Percentiles rank a stretch among this genome's conserved stretches.
phyloP scores from a whole-genome alignment of 2,113 vertebrate genomes.

The Callipepla californica region DNA sequence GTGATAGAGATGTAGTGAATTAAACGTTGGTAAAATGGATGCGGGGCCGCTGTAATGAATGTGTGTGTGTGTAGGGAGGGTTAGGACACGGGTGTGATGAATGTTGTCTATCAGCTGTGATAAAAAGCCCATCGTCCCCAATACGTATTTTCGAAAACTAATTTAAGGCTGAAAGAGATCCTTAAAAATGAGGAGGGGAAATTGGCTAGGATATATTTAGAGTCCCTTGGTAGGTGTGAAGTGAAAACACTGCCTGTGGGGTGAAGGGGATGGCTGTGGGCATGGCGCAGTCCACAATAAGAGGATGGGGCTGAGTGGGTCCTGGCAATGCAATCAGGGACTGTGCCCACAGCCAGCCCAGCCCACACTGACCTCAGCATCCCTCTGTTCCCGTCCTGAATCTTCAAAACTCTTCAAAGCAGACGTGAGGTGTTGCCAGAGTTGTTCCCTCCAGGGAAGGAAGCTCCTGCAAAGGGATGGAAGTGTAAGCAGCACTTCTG shows the following conservation, averaged over 20 bases:
- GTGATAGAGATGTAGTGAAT: not conserved
- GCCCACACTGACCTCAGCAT: accelerated
- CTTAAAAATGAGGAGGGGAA: slow-evolving; percentile 58
- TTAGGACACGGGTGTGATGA: not conserved
- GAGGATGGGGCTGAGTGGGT: not conserved
- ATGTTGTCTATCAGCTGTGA: slow-evolving; percentile 45
- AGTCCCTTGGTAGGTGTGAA: slow-evolving; percentile 32
- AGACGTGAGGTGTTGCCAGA: not conserved
- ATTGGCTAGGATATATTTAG: slow-evolving; percentile 48
- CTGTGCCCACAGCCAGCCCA: accelerated
- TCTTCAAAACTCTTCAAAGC: accelerated
- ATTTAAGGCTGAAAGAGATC: slow-evolving; percentile 47
- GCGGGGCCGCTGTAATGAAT: not conserved
- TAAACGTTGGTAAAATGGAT: not conserved
- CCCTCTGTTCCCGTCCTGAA: not conserved
- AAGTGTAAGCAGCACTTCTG: not conserved
- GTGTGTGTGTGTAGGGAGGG: not conserved
- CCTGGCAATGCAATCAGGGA: not conserved
- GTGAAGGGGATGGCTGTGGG: not conserved
- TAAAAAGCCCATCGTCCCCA: slow-evolving; percentile 44
- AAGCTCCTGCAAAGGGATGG: not conserved
- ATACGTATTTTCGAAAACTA: slow-evolving; percentile 45
- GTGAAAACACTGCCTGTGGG: slow-evolving; percentile 13
- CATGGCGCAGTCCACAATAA: not conserved
- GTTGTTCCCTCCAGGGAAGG: not conserved